These are phyloP conservation scores for Drosophila antonietae DNA, from an alignment of 2,888 invertebrate genomes.

Conservation along the genomic window DNA sequence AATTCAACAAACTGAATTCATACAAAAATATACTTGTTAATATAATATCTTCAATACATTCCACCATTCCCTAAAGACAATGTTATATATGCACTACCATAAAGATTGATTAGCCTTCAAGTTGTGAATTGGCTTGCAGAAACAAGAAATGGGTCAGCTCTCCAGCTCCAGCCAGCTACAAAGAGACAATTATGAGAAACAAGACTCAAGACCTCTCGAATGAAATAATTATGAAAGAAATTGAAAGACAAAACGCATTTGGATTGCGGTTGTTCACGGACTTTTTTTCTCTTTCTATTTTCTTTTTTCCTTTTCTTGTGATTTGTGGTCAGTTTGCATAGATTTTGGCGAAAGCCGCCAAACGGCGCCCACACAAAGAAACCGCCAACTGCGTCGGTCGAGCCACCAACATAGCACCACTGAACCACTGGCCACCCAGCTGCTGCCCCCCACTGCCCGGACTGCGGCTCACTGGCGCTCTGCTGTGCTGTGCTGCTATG, in stretches of 20 bases:
- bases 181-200: neutral
- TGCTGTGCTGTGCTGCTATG: neutral
- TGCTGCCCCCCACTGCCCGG: neutral
- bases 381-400: conserved; percentile 20
- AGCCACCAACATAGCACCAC: conserved; percentile 6
- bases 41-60: neutral
- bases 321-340: conserved; percentile 63
- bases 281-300: conserved; percentile 16
- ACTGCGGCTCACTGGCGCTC: conserved; percentile 14
- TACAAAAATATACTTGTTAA: too few relatives aligned
- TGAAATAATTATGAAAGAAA: conserved; percentile 13
- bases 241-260: conserved; percentile 51
- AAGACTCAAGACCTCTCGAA: conserved; percentile 4
- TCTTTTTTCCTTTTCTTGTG: conserved; percentile 44
- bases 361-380: conserved; percentile 44
- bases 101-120: conserved; percentile 7
- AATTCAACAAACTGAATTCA: too few relatives aligned
- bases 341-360: conserved; percentile 32
- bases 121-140: neutral
- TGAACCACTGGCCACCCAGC: conserved; percentile 5
- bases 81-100: neutral
- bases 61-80: neutral
- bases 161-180: conserved; percentile 4
- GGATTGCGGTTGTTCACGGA: conserved; percentile 48
- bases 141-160: conserved; percentile 5